Evolutionary conservation across 2,888 invertebrate species (phyloP).

Genomic region (Aethes cnicana): DNA sequence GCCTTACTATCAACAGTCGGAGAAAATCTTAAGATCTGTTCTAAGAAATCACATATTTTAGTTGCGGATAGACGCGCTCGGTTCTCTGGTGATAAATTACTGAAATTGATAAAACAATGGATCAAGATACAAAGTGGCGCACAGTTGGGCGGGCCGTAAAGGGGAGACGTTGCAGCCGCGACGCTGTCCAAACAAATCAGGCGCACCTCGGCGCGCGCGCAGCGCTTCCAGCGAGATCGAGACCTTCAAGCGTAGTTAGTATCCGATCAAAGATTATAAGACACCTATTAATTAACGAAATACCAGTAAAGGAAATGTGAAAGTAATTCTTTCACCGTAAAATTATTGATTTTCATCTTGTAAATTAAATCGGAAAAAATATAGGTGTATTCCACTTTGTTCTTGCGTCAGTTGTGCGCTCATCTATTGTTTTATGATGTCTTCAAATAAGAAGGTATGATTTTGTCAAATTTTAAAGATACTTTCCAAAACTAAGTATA

Average conservation of each 20-base stretch:
- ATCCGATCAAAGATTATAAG: no score
- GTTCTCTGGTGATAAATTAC: conserved; percentile 77
- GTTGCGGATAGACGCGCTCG: conserved; percentile 68
- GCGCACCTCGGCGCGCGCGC: conserved; percentile 43
- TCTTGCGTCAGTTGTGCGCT: no score
- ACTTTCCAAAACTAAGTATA: no score
- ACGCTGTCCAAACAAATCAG: conserved; percentile 74
- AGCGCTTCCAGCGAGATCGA: conserved; percentile 43
- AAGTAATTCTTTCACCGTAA: no score
- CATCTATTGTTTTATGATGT: no score
- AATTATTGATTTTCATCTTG: no score
- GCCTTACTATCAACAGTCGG: conserved; percentile 21
- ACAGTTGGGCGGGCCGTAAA: conserved; percentile 79
- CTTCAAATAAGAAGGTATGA: no score
- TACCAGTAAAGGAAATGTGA: no score
- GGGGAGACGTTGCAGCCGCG: conserved; percentile 76
- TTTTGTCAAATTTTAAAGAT: no score
- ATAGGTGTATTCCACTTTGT: no score
- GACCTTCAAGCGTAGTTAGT: conserved; percentile 24
- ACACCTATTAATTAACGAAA: no score
- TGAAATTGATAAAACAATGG: conserved; percentile 81
- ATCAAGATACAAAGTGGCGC: conserved; percentile 71
- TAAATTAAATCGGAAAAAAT: no score
- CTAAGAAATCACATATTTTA: conserved; percentile 59
- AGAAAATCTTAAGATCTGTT: conserved; percentile 41